Evolutionary conservation across 2,113 vertebrate genomes (phyloP).

Genomic region (Poeciliopsis retropinna): DNA sequence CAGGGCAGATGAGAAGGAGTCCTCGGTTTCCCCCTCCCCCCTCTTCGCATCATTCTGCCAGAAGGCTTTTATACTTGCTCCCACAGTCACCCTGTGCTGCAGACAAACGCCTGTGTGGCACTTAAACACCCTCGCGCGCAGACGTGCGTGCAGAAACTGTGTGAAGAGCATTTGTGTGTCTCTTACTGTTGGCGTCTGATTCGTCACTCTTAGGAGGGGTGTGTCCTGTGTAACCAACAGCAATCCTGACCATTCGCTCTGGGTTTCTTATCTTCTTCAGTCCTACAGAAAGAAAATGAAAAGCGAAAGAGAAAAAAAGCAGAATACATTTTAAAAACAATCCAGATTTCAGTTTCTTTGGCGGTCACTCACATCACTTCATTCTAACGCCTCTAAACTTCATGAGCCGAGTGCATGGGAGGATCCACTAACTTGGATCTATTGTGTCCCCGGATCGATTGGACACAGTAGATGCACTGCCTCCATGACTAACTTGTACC

Average conservation of each 20-base stretch:
- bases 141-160: conserved; percentile 31
- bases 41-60: conserved; percentile 71
- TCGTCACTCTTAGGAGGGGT: conserved; percentile 83
- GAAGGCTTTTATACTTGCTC: conserved; percentile 75
- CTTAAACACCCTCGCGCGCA: conserved; percentile 47
- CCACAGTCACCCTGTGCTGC: conserved; percentile 66
- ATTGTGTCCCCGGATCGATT: conserved; percentile 72
- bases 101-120: conserved; percentile 53
- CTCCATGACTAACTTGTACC: conserved; percentile 74
- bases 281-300: conserved; percentile 59
- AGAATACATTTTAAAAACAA: conserved; percentile 50
- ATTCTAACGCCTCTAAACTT: conserved; percentile 47
- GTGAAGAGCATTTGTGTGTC: conserved; percentile 54
- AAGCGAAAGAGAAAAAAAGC: not conserved
- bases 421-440: conserved; percentile 68
- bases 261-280: conserved; percentile 84
- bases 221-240: conserved; percentile 81
- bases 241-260: conserved; percentile 82
- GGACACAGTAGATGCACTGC: conserved; percentile 64
- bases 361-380: conserved; percentile 34
- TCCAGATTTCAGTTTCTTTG: conserved; percentile 43
- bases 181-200: conserved; percentile 83
- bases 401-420: conserved; percentile 57
- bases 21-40: conserved; percentile 50
- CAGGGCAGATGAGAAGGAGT: conserved; percentile 73